Evolutionary conservation across 2,113 vertebrate genomes (phyloP).

Genomic region (Clarias gariepinus): DNA sequence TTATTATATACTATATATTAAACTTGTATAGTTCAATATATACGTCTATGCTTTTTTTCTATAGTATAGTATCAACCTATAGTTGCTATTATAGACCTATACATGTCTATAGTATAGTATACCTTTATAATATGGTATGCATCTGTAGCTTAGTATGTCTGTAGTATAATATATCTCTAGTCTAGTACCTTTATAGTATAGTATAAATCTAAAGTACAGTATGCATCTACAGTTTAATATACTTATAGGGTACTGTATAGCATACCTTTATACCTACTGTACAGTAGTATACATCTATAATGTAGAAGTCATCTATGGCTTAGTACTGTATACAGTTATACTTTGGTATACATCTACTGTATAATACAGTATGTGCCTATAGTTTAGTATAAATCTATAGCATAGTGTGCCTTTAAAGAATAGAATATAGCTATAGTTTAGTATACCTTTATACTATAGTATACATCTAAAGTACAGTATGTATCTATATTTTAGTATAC

Average conservation of each 20-base stretch:
- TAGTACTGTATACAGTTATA: neutral
- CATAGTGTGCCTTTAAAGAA: no score
- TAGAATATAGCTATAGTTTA: neutral
- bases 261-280: neutral
- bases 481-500: neutral
- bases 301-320: neutral
- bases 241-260: neutral
- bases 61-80: no score
- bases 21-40: no score
- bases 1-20: no score
- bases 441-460: neutral
- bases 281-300: neutral
- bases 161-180: neutral
- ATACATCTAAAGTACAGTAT: neutral
- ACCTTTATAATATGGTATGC: neutral
- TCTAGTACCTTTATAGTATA: neutral
- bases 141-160: no score
- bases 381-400: no score
- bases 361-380: no score
- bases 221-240: neutral
- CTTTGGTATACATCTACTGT: no score
- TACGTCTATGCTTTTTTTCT: no score
- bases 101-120: neutral
- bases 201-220: neutral
- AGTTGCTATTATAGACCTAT: no score